A percentile compares a stretch with the other conserved stretches of the same genome.
Evolutionary conservation across 2,888 invertebrate species (phyloP).

Genomic region (Oligia fasciuncula): DNA sequence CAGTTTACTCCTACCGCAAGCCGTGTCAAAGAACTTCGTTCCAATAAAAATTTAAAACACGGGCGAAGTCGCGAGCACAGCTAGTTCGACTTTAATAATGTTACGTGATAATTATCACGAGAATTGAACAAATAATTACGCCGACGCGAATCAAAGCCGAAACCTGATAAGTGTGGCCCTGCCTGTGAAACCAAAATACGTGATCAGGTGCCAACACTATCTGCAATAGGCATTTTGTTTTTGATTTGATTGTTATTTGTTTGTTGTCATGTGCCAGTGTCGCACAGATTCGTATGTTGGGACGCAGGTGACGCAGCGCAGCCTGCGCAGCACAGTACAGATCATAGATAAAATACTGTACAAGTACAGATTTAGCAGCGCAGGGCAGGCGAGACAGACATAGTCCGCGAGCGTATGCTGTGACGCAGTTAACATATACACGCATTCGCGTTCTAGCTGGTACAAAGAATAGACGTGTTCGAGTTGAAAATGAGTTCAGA

Average conservation of each 20-base stretch:
- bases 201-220: background rate
- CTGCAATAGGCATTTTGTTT: no score
- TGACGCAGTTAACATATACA: no score
- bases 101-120: background rate
- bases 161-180: slow-evolving; percentile 17
- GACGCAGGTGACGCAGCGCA: no score
- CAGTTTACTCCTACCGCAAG: background rate
- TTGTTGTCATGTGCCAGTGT: background rate
- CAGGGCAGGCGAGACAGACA: no score
- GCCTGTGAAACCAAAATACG: slow-evolving; percentile 10
- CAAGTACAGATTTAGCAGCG: no score
- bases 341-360: no score
- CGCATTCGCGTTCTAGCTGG: no score
- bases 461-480: no score
- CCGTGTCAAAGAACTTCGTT: background rate
- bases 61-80: background rate
- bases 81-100: background rate
- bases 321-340: no score
- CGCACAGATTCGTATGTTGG: background rate
- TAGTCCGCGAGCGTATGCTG: no score
- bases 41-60: background rate
- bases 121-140: slow-evolving; percentile 19
- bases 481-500: no score
- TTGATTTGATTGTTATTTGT: no score
- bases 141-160: slow-evolving; percentile 12